Conservation (phyloP, 2,888 invertebrate species). For the Pristionchus exspectatus region DNA sequence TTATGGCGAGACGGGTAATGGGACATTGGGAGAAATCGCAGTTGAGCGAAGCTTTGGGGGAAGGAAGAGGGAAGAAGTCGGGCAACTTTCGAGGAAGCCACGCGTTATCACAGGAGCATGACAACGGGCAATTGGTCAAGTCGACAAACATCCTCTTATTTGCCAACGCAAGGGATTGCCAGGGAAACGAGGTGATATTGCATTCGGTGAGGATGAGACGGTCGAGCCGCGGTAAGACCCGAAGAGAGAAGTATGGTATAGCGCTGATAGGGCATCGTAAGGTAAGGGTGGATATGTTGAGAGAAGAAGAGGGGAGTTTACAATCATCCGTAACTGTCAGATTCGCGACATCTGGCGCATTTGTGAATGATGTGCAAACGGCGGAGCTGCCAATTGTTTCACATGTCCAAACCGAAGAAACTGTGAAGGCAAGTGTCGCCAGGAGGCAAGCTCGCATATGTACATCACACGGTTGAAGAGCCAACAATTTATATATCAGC, state of each 20-base stretch:
- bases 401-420: conserved; percentile 24
- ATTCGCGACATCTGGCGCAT: not conserved
- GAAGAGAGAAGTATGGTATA: conserved; percentile 21
- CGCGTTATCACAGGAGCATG: conserved; percentile 61
- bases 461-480: conserved; percentile 52
- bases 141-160: conserved; percentile 55
- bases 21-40: conserved; percentile 42
- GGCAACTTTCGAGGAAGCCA: conserved; percentile 56
- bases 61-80: conserved; percentile 3
- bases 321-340: conserved; percentile 22
- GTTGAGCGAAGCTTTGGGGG: not conserved
- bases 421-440: conserved; percentile 47
- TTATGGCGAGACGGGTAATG: not conserved
- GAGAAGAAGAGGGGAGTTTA: not conserved
- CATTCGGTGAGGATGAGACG: conserved; percentile 40
- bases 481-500: conserved; percentile 37
- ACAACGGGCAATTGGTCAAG: conserved; percentile 61
- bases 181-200: conserved; percentile 1
- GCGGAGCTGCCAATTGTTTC: not conserved
- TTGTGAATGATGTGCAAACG: not conserved
- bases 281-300: not conserved
- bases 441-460: conserved; percentile 51
- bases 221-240: not conserved
- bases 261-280: not conserved
- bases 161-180: conserved; percentile 22